Percentiles rank a stretch among this genome's conserved stretches.
These are phyloP conservation scores for Garra rufa DNA, from an alignment of 2,113 vertebrate species.

Conservation along the genomic window DNA sequence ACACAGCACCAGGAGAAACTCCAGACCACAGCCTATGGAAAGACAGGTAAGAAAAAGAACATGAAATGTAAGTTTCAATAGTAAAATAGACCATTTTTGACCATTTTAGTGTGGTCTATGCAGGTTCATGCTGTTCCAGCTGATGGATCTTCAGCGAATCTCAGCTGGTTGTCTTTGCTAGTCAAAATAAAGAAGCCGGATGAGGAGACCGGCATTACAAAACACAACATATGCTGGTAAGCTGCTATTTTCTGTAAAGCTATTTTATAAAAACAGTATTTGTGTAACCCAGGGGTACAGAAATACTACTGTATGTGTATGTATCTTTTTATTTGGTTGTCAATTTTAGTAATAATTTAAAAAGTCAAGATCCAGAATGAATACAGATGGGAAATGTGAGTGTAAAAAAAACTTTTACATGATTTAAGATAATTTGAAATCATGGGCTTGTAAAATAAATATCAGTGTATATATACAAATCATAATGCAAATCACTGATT, in stretches of 20 bases:
- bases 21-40: slow-evolving; percentile 77
- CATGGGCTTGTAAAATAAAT: background rate
- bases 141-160: background rate
- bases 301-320: background rate
- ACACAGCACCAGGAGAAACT: slow-evolving; percentile 89
- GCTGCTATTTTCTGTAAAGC: background rate
- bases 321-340: background rate
- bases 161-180: background rate
- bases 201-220: background rate
- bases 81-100: background rate
- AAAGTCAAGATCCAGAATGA: background rate
- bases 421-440: background rate
- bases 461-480: background rate
- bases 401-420: background rate
- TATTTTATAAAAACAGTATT: background rate
- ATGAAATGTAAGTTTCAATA: background rate
- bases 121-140: background rate
- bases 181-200: background rate
- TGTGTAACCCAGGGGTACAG: background rate
- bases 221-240: background rate
- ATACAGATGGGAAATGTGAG: background rate
- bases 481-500: too few relatives aligned
- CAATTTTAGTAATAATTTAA: background rate
- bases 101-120: background rate
- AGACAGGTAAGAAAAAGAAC: background rate